Conservation (phyloP, 2,797 vertebrate species). For the Lophius americanus region DNA sequence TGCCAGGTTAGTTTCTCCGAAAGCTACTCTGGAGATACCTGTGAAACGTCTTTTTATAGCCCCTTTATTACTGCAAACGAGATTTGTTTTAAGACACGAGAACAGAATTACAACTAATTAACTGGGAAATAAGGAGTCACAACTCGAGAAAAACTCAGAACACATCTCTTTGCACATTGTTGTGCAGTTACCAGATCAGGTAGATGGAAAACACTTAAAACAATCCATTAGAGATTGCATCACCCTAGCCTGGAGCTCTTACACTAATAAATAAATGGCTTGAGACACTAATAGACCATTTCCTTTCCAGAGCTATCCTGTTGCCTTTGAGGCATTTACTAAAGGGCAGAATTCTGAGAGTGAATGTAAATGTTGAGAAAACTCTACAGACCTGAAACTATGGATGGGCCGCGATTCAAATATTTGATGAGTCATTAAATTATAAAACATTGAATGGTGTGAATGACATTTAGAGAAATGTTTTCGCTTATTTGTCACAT, state of each 20-base stretch:
- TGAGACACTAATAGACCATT: conserved; percentile 75
- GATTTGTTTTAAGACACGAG: not conserved
- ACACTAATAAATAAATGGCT: conserved; percentile 74
- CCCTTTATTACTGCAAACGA: not conserved
- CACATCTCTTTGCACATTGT: conserved; percentile 17
- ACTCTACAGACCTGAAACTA: conserved; percentile 21
- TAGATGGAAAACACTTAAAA: conserved; percentile 62
- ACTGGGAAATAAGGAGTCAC: conserved; percentile 1
- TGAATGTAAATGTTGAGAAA: conserved; percentile 13
- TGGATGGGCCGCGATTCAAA: not conserved
- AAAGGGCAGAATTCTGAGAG: conserved; percentile 24
- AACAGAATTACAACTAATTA: not conserved
- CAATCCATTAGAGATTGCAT: conserved; percentile 68
- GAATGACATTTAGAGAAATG: no score
- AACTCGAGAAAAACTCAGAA: conserved; percentile 3
- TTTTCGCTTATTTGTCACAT: no score
- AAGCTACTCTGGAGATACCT: not conserved
- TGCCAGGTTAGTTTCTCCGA: not conserved
- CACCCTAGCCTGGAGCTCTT: conserved; percentile 62
- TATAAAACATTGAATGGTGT: no score
- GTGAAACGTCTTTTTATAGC: not conserved
- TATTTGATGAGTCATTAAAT: no score
- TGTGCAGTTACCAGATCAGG: conserved; percentile 49
- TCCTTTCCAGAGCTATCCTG: conserved; percentile 68
- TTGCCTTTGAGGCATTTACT: conserved; percentile 58